A percentile compares a stretch with the other conserved stretches of the same genome.
These are phyloP conservation scores for Pygoscelis adeliae DNA, from an alignment of 2,113 vertebrate species.

Conservation along the genomic window DNA sequence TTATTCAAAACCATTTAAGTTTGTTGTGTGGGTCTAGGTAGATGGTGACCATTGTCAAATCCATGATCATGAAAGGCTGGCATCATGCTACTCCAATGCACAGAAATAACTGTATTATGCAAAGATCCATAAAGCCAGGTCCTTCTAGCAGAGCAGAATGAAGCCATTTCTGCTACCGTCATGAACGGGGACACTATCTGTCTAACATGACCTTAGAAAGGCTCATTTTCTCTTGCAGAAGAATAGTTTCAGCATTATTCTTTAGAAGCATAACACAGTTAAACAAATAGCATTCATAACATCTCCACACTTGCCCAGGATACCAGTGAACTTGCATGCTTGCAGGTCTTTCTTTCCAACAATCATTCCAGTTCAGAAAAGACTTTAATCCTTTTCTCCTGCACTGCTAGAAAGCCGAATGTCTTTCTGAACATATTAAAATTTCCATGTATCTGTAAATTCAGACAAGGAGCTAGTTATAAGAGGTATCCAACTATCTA, in stretches of 20 bases:
- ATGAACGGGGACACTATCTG: neutral
- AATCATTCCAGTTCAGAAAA: neutral
- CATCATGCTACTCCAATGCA: neutral
- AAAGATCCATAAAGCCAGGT: neutral
- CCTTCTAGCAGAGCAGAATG: neutral
- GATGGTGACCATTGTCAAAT: neutral
- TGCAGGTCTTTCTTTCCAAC: neutral
- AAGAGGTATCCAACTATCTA: neutral
- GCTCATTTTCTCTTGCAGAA: neutral
- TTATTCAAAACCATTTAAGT: neutral
- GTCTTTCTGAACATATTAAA: neutral
- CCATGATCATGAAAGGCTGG: neutral
- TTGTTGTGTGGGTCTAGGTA: neutral
- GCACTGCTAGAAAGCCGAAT: neutral
- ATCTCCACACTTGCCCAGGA: neutral
- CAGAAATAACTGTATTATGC: neutral
- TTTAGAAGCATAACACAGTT: neutral
- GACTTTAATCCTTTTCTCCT: neutral
- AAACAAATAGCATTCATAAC: neutral
- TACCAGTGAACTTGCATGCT: neutral
- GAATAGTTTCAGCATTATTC: neutral
- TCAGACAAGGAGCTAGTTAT: neutral
- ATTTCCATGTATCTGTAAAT: neutral
- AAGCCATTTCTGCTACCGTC: neutral
- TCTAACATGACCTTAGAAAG: neutral